Conservation (phyloP, 1,140 invertebrate species). For the Diprion similis region DNA sequence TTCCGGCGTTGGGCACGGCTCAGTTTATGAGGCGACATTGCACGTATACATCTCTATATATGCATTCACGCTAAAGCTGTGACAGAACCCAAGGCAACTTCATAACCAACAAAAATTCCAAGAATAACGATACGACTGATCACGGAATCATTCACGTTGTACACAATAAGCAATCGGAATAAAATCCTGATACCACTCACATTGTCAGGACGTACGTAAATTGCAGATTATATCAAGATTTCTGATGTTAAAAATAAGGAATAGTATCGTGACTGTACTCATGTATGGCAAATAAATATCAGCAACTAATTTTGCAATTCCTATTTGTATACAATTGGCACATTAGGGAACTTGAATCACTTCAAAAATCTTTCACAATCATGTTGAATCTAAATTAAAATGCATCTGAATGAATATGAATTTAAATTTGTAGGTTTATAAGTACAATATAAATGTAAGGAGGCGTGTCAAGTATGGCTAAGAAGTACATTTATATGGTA, state of each 20-base stretch:
- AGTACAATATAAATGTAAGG: too few relatives aligned
- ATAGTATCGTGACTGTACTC: neutral
- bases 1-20: neutral
- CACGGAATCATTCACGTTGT: neutral
- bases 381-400: neutral
- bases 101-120: neutral
- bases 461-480: too few relatives aligned
- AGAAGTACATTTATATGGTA: too few relatives aligned
- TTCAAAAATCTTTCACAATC: neutral
- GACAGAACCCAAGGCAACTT: neutral
- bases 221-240: neutral
- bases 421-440: too few relatives aligned
- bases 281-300: neutral
- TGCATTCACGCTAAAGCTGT: neutral
- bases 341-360: neutral
- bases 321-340: conserved; percentile 1
- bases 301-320: neutral
- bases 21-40: neutral
- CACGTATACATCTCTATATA: neutral
- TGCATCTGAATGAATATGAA: too few relatives aligned
- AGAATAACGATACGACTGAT: neutral
- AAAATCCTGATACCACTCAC: neutral
- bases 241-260: neutral
- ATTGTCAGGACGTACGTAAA: neutral
- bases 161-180: conserved; percentile 4